Base-by-base conservation (phyloP, 2,888 invertebrate species). In the Tenthredo livida region DNA sequence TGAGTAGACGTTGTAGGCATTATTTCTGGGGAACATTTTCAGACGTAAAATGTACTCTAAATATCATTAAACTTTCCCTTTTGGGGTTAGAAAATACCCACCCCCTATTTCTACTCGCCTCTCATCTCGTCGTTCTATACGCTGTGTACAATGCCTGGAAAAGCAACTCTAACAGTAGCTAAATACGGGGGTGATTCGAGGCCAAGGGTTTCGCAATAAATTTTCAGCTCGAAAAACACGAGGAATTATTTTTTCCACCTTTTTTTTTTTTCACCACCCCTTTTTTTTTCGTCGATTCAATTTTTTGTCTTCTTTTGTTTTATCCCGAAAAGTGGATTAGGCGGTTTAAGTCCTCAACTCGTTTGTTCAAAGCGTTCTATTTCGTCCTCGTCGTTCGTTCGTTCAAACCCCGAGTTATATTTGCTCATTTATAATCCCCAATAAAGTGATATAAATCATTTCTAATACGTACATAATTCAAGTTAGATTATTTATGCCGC, bases 401-500 rank as follows among this genome's bases (percentile, higher is more conserved):
- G 50, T 50, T 50, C n/a, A 50, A 50, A n/a, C 54, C n/a, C 29
- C 37, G 29, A 15, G 70, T 47, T 29, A 72, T 21, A 84, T 58
- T 29, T 37, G 75, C 25, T 72, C 40, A 37, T 15, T 72, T 58
- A 37, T 77, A 84, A 77, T 58, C n/a, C 75, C 75, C 40, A 61
- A 84, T 84, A 84, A 84, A 61, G 84, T 43, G 58, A 58, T 72
- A 84, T 85, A 87, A 87, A 83, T 88, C 86, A 87, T 87, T 87
- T 85, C 84, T 86, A 86, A 87, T 86, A 88, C 88, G 88, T 87
- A 87, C 88, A 89, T 89, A 89, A 88, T 88, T 89, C 87, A 87
- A 84, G 83, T 86, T 87, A 86, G 87, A 86, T 85, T 83, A 89
- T 89, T 89, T 89, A 89, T 89, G 87, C 88, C 87, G 85, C 89